Percentiles rank a stretch among this genome's conserved stretches.
These are phyloP conservation scores for Lycophotia porphyrea DNA, from an alignment of 2,888 invertebrate genomes.

Conservation along the genomic window DNA sequence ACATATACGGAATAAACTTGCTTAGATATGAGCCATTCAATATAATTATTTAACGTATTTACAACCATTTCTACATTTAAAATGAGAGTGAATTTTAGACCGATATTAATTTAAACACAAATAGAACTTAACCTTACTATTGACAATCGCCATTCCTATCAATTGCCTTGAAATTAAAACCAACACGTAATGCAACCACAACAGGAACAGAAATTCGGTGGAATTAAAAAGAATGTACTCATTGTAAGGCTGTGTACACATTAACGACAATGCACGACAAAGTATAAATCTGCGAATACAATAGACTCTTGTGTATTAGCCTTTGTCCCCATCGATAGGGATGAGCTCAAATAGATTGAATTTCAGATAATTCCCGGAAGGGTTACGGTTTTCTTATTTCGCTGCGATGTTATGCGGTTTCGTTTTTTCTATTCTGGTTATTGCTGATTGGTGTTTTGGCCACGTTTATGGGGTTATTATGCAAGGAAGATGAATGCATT, in stretches of 20 bases:
- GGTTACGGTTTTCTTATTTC: conserved; percentile 84
- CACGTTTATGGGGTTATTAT: conserved; percentile 68
- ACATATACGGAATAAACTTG: conserved; percentile 34
- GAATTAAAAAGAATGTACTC: conserved; percentile 80
- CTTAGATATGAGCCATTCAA: conserved; percentile 22
- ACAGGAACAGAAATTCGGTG: conserved; percentile 69
- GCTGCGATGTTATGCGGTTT: conserved; percentile 70
- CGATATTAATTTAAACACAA: background rate
- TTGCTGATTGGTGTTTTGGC: conserved; percentile 69
- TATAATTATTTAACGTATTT: conserved; percentile 33
- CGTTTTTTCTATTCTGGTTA: conserved; percentile 62
- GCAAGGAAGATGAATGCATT: conserved; percentile 65
- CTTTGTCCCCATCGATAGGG: conserved; percentile 87
- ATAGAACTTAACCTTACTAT: background rate
- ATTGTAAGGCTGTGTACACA: conserved; percentile 85
- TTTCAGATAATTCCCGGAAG: conserved; percentile 86
- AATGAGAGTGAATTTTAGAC: background rate
- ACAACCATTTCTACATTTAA: background rate
- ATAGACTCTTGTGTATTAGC: conserved; percentile 83
- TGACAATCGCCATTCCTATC: conserved; percentile 42
- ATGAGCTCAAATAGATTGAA: conserved; percentile 88
- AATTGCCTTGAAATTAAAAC: conserved; percentile 26
- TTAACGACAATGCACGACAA: conserved; percentile 86
- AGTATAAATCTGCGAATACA: conserved; percentile 88
- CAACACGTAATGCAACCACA: conserved; percentile 49